A percentile compares a stretch with the other conserved stretches of the same genome.
Evolutionary conservation across 1,140 invertebrate genomes (phyloP).

Genomic region (Drosophila varians): DNA sequence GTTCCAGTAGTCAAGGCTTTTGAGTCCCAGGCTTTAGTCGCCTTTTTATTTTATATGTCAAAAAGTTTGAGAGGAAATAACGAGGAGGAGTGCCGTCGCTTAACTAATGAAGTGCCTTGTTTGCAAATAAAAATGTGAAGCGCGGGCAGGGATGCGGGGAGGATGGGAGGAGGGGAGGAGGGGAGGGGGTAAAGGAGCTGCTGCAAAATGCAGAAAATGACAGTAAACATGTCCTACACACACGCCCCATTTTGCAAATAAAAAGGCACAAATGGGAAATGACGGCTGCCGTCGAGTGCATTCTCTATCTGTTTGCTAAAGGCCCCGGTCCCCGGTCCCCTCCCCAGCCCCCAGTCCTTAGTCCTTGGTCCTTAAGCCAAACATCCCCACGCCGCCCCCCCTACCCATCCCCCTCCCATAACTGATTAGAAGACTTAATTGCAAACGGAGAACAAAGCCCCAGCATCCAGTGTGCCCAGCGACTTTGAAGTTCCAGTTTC

Average conservation of each 20-base stretch:
- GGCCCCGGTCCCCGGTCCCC: background rate
- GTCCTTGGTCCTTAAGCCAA: background rate
- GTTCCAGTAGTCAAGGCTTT: slow-evolving; percentile 26
- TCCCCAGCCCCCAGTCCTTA: background rate
- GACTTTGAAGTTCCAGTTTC: slow-evolving; percentile 2
- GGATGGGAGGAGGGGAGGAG: background rate
- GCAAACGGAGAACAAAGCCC: slow-evolving; percentile 2
- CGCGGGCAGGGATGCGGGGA: background rate
- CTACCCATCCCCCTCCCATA: background rate
- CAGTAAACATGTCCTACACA: slow-evolving; percentile 17
- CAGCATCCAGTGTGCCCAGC: background rate
- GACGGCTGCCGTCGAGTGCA: slow-evolving; percentile 5
- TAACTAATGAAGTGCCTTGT: slow-evolving; percentile 40
- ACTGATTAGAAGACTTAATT: slow-evolving; percentile 8
- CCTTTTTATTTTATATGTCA: slow-evolving; percentile 24
- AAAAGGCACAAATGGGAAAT: slow-evolving; percentile 23
- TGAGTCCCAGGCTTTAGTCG: slow-evolving; percentile 6
- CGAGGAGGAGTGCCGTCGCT: slow-evolving; percentile 18
- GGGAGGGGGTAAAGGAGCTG: background rate
- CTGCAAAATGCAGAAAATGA: slow-evolving; percentile 3
- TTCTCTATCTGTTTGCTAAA: background rate
- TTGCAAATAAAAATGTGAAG: slow-evolving; percentile 2
- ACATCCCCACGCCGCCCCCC: no score
- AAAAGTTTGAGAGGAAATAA: slow-evolving; percentile 37
- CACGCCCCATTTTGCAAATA: slow-evolving; percentile 24